Evolutionary conservation across 2,113 vertebrate species (phyloP), one percentile per base, ranked within the genome.

Genomic region (Chaetodon auriga): DNA sequence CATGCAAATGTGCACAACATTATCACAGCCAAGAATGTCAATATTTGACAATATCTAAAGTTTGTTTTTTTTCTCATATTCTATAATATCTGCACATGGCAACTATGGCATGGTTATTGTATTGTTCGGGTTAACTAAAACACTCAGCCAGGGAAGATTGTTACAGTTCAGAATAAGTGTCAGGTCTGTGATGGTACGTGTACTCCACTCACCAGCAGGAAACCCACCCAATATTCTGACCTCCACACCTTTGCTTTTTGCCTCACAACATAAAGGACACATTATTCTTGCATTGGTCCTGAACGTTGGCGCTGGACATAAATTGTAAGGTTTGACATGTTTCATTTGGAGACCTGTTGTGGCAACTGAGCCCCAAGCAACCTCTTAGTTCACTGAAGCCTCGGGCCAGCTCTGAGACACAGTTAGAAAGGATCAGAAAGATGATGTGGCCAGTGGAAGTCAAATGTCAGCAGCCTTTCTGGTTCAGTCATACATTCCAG

Each of bases 391-490:
- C 55, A 45, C 36, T 75, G 46, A 19, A 60, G 45, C 77, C 58
- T 63, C 1, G 6, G 64, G 57, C 23, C 25, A 25, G 72, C 25
- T 63, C 21, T 45, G n/a, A 69, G 23, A 62, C 18, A 65, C 30
- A 30, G 43, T 35, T 35, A 55, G 25, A 70, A 30, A 63, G 35
- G 30, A 66, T 73, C 61, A 49, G 15, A 69, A n/a, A 18, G 36
- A 38, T 5, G 57, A 68, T 38, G 36, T 19, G 5, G 41, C 10
- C 5, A 38, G 30, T 16, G 45, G 23, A 63, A 45, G 72, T 46
- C 55, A 68, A 68, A 53, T 68, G 54, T 68, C 80, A 54, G 46
- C 45, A 61, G 35, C 18, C 6, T 30, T 45, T 80, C 36, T 36
- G 35, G 60, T 62, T 60, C 18, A 30, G 19, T 36, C 38, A 38